Evolutionary conservation across 2,797 vertebrate genomes (phyloP), one percentile per base, ranked within the genome.

Genomic region (Coranthus polyacanthus): DNA sequence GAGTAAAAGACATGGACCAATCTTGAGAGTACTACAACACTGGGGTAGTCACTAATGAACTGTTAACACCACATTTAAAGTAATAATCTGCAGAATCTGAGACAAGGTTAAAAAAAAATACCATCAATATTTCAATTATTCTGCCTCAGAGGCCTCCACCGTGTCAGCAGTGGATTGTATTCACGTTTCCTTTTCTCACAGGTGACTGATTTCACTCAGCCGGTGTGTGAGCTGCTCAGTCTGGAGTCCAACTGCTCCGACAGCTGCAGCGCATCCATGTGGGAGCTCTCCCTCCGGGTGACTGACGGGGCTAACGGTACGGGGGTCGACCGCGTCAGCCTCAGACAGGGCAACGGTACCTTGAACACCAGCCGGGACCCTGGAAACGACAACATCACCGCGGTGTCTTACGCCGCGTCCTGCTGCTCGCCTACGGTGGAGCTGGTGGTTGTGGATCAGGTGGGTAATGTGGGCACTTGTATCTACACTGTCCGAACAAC

Each of bases 351-450:
- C 34, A 73, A 72, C 17, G 80, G 80, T 9, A 76, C 53, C 10
- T 24, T 86, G 12, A 59, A 24, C 54, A 74, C 47, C 58, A 71
- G 1, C 34, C 49, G 20, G 6, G 36, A 2, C 10, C 6, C 26
- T 17, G 34, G 36, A 20, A 37, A 57, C 7, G n/a, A 46, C 12
- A 68, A 56, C n/a, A 8, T 60, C 13, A 78, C 67, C 12, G 3
- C 32, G 18, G 80, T 24, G 6, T 36, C 49, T 38, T 85, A 83
- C 62, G 63, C 13, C 8, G 60, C 78, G 0, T 83, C 86, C 17
- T 93, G 92, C 78, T 89, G 82, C n/a, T 79, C 75, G 0, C 65
- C 88, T 5, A 66, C 79, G 0, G n/a, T 88, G 46, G 71, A 87
- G 62, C 54, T 90, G 37, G 34, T 78, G 66, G 83, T 49, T 22